A percentile compares a stretch with the other conserved stretches of the same genome.
Evolutionary conservation across 2,888 invertebrate genomes (phyloP).

Genomic region (Ctena decussata): DNA sequence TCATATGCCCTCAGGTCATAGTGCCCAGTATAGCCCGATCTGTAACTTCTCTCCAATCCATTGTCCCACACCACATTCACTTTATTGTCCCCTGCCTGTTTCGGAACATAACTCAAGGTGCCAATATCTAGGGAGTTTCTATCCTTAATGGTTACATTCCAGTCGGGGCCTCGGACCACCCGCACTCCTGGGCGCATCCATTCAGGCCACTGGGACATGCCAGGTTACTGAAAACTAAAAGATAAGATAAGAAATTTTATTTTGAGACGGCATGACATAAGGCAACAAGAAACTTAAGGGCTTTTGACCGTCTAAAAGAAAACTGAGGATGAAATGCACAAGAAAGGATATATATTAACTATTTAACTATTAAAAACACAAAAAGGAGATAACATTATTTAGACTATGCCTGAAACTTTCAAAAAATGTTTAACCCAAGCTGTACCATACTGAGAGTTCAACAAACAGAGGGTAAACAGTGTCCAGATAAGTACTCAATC

Average conservation of each 20-base stretch:
- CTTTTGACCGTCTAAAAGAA: too few relatives aligned
- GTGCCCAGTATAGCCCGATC: conserved; percentile 55
- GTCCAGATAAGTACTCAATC: too few relatives aligned
- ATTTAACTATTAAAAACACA: too few relatives aligned
- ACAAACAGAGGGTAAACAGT: too few relatives aligned
- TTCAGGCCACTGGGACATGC: conserved; percentile 55
- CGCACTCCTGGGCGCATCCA: conserved; percentile 67
- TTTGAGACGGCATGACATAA: too few relatives aligned
- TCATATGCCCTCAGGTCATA: conserved; percentile 68
- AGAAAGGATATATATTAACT: too few relatives aligned
- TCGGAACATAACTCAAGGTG: conserved; percentile 61
- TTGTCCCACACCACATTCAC: conserved; percentile 67
- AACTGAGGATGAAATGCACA: too few relatives aligned
- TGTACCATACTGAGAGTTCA: too few relatives aligned
- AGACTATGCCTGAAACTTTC: too few relatives aligned
- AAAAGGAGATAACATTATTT: too few relatives aligned
- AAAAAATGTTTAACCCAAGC: too few relatives aligned
- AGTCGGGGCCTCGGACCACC: conserved; percentile 66
- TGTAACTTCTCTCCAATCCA: conserved; percentile 60
- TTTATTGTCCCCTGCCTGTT: conserved; percentile 43
- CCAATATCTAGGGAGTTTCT: conserved; percentile 40
- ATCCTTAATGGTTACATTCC: conserved; percentile 42
- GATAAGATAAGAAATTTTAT: not conserved
- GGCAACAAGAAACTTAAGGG: too few relatives aligned
- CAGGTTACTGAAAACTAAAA: not conserved